These are phyloP conservation scores for Cyprinodon brontotheroides DNA, from an alignment of 2,113 vertebrate genomes.

Conservation along the genomic window DNA sequence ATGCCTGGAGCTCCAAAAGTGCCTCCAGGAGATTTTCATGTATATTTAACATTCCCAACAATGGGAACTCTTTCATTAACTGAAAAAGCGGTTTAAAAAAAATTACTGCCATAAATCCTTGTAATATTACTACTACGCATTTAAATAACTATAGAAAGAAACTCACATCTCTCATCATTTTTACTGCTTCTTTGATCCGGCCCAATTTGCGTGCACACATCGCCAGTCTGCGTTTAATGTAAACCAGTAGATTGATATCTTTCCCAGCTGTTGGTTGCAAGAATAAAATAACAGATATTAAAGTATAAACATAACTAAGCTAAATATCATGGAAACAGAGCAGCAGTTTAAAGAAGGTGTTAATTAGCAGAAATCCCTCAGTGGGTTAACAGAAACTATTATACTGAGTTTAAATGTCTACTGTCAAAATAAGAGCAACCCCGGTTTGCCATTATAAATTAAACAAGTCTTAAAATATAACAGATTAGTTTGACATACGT, in stretches of 20 bases:
- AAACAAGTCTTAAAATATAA: too few relatives aligned
- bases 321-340: not conserved
- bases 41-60: constrained; percentile 98
- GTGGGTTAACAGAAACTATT: too few relatives aligned
- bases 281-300: constrained; percentile 4
- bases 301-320: not conserved
- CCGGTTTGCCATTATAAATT: too few relatives aligned
- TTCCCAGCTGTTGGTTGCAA: constrained; percentile 82
- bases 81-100: constrained; percentile 62
- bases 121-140: not conserved
- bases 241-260: constrained; percentile 96
- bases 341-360: not conserved
- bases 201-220: constrained; percentile 98
- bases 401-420: too few relatives aligned
- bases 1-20: constrained; percentile 95
- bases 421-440: not conserved
- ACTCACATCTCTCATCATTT: constrained; percentile 99
- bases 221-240: constrained; percentile 95
- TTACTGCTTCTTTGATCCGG: constrained; percentile 94
- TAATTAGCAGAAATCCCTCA: not conserved
- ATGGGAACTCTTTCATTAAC: constrained; percentile 99
- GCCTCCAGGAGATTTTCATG: constrained; percentile 98
- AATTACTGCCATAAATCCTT: not conserved
- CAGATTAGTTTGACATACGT: too few relatives aligned
- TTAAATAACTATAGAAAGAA: not conserved